A percentile compares a stretch with the other conserved stretches of the same genome.
These are phyloP conservation scores for Zoanthus solanderi DNA, from an alignment of 92 coral and sea anemone species.

Conservation along the genomic window DNA sequence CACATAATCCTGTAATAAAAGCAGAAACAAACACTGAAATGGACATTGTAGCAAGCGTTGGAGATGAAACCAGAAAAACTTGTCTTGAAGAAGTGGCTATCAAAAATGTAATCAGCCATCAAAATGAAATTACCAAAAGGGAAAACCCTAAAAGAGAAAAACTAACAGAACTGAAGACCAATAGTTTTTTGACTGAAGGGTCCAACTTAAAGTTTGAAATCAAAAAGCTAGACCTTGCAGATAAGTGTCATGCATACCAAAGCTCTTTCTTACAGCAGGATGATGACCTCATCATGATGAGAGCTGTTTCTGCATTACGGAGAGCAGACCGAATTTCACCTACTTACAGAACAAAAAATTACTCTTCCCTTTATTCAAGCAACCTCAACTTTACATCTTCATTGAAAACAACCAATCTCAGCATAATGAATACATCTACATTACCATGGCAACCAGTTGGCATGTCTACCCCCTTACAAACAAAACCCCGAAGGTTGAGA, in stretches of 20 bases:
- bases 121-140: background rate
- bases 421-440: conserved; percentile 62
- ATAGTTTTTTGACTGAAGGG: too few species aligned
- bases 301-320: conserved; percentile 78
- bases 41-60: background rate
- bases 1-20: background rate
- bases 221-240: background rate
- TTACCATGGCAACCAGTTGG: conserved; percentile 85
- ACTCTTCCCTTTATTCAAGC: conserved; percentile 19
- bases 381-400: conserved; percentile 37
- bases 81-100: background rate
- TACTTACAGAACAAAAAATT: conserved; percentile 33
- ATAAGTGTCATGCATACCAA: background rate
- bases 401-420: conserved; percentile 43
- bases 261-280: conserved; percentile 50
- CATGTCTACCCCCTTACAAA: conserved; percentile 84
- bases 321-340: conserved; percentile 73
- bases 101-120: background rate
- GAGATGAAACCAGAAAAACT: background rate
- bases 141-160: background rate
- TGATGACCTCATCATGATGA: conserved; percentile 73
- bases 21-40: background rate
- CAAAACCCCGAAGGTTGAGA: conserved; percentile 23
- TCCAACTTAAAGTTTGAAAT: background rate
- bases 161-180: background rate